These are phyloP conservation scores for Propithecus coquereli DNA, from an alignment of 2,113 vertebrate species.

Conservation along the genomic window DNA sequence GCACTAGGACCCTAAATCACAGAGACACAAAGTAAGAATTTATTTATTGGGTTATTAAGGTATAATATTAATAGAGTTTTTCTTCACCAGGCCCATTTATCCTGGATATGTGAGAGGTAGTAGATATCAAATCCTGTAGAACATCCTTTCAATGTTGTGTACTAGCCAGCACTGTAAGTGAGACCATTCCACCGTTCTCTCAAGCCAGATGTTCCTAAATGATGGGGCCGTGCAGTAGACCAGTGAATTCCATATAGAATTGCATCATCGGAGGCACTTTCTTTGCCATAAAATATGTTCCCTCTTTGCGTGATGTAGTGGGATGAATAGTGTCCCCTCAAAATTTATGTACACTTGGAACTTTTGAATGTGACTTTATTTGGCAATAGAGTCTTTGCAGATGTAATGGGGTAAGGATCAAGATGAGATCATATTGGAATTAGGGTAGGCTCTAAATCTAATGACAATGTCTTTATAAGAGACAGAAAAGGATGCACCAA, in stretches of 20 bases:
- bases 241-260: not conserved
- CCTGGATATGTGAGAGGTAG: not conserved
- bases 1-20: not conserved
- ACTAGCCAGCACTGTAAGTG: not conserved
- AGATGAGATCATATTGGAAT: not conserved
- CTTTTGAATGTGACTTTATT: not conserved
- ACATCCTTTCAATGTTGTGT: not conserved
- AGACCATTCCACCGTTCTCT: not conserved
- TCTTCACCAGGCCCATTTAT: not conserved
- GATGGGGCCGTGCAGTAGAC: not conserved
- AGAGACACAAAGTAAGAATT: not conserved
- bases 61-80: not conserved
- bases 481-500: not conserved
- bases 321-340: not conserved
- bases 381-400: not conserved
- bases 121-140: not conserved
- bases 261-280: not conserved
- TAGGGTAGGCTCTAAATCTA: not conserved
- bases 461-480: not conserved
- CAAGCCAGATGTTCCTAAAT: not conserved
- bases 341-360: not conserved
- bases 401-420: not conserved
- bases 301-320: not conserved
- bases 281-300: not conserved
- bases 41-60: not conserved